Evolutionary conservation across 2,888 invertebrate species (phyloP).

Genomic region (Aromia moschata): DNA sequence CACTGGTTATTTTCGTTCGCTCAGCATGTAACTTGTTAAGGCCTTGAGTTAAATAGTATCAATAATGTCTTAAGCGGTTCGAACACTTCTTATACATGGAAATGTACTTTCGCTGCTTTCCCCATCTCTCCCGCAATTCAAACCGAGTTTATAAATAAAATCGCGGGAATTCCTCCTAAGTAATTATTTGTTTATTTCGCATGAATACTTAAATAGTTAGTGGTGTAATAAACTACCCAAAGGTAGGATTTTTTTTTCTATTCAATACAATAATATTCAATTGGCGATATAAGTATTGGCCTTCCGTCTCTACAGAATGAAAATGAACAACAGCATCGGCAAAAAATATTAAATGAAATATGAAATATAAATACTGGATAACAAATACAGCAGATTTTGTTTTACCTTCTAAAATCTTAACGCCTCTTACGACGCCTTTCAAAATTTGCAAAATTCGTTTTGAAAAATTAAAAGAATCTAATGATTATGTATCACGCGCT

Average conservation of each 20-base stretch:
- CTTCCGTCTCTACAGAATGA: too few species aligned
- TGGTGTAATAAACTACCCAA: neutral
- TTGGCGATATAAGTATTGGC: too few species aligned
- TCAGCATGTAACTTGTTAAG: too few species aligned
- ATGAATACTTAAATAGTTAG: neutral
- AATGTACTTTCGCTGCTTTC: conserved; percentile 27
- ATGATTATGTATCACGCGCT: too few species aligned
- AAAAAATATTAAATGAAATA: neutral
- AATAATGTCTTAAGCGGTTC: too few species aligned
- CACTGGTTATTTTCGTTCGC: too few species aligned
- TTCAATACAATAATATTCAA: too few species aligned
- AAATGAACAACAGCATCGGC: neutral
- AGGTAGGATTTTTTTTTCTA: conserved; percentile 5
- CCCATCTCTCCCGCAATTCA: conserved; percentile 25
- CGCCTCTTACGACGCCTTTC: too few species aligned
- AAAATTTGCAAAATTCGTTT: too few species aligned
- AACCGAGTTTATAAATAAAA: conserved; percentile 24
- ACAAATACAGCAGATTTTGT: neutral
- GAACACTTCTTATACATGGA: conserved; percentile 11
- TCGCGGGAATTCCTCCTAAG: neutral
- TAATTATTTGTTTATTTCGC: conserved; percentile 8
- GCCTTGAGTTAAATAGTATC: too few species aligned
- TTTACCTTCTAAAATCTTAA: too few species aligned
- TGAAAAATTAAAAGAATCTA: neutral
- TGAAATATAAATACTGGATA: neutral